A percentile compares a stretch with the other conserved stretches of the same genome.
Evolutionary conservation across 2,888 invertebrate genomes (phyloP).

Genomic region (Sesamia inferens): DNA sequence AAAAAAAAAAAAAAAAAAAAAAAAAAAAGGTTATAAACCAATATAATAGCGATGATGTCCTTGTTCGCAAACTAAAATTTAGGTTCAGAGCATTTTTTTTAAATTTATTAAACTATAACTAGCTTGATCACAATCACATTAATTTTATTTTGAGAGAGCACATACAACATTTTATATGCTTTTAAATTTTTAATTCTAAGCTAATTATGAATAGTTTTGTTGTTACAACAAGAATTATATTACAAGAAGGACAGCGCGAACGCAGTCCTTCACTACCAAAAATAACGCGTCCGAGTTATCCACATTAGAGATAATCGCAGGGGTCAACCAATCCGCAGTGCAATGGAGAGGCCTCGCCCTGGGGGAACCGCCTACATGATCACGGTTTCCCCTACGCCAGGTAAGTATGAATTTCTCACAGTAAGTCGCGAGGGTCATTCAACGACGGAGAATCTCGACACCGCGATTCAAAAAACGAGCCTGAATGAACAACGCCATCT

Average conservation of each 20-base stretch:
- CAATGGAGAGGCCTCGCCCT: constrained; percentile 33
- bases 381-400: constrained; percentile 43
- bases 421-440: constrained; percentile 6
- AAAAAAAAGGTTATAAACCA: neutral
- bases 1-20: neutral
- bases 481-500: constrained; percentile 32
- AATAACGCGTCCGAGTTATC: constrained; percentile 42
- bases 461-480: constrained; percentile 30
- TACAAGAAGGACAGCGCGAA: constrained; percentile 28
- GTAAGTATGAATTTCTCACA: constrained; percentile 19
- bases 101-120: too few relatives aligned
- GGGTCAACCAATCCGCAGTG: constrained; percentile 39
- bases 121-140: too few relatives aligned
- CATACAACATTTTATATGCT: too few relatives aligned
- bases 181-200: too few relatives aligned
- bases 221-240: neutral
- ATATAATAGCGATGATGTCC: neutral
- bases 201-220: too few relatives aligned
- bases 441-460: constrained; percentile 31
- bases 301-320: constrained; percentile 40
- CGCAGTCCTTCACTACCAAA: constrained; percentile 46
- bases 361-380: constrained; percentile 34
- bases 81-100: too few relatives aligned
- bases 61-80: too few relatives aligned
- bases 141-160: too few relatives aligned